These are phyloP conservation scores for Tubulanus polymorphus DNA, from an alignment of 2,888 invertebrate genomes.

Conservation along the genomic window DNA sequence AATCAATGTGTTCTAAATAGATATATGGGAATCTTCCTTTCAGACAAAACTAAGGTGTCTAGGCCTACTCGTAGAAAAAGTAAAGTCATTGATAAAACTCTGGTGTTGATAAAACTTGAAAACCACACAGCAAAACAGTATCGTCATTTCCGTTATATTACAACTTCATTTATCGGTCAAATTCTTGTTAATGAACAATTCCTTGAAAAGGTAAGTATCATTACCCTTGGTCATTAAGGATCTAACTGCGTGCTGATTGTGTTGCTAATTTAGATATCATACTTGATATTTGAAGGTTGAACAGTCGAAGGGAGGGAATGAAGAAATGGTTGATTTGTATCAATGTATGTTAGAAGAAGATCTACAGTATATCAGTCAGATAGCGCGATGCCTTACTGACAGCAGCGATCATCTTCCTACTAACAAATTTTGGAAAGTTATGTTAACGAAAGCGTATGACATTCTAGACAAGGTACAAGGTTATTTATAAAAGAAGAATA, in stretches of 20 bases:
- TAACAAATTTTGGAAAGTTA: conserved; percentile 76
- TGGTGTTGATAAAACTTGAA: conserved; percentile 26
- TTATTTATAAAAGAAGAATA: not conserved
- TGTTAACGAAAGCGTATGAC: conserved; percentile 75
- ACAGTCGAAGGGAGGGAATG: too few species aligned
- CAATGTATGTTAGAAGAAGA: conserved; percentile 58
- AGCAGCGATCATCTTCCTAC: conserved; percentile 57
- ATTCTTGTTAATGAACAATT: conserved; percentile 68
- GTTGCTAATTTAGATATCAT: too few species aligned
- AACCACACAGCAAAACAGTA: conserved; percentile 70
- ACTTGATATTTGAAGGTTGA: too few species aligned
- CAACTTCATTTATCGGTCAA: conserved; percentile 69
- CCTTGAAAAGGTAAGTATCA: conserved; percentile 60
- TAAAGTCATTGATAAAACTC: not conserved
- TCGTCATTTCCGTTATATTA: conserved; percentile 77
- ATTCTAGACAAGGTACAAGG: conserved; percentile 68
- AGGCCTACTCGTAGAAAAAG: not conserved
- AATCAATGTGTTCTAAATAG: too few species aligned
- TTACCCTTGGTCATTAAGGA: too few species aligned
- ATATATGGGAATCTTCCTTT: too few species aligned
- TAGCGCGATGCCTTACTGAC: conserved; percentile 17
- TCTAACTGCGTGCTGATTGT: too few species aligned
- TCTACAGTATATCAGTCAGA: conserved; percentile 37
- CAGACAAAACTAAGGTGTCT: too few species aligned
- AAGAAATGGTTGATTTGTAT: conserved; percentile 61